Evolutionary conservation across 2,888 invertebrate genomes (phyloP), one percentile per base, ranked within the genome.

Genomic region (Xylophagus ater): DNA sequence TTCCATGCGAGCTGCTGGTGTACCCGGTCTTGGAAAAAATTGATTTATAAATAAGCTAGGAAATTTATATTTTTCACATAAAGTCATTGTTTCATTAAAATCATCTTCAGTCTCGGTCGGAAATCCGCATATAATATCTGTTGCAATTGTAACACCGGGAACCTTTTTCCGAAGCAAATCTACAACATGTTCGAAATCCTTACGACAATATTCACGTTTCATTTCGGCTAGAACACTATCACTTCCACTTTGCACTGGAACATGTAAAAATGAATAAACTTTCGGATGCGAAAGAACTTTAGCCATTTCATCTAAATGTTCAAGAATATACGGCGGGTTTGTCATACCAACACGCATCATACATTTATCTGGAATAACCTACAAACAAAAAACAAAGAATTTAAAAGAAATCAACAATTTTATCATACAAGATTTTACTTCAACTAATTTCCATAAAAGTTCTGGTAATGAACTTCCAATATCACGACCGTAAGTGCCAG

Each of bases 111-210:
- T 92, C 69, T 98, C 98, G 0, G 90, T 92, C 0, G 98, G 98
- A 65, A 97, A 98, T 1, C 97, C 97, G 62, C 96, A 96, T 54
- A 98, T 98, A 31, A 98, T 85, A 59, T 98, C 97, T 0, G 97
- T 98, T 0, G 94, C 96, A 54, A 98, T 87, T 10, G 90, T 94
- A 35, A 96, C 73, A 3, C 83, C 87, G 0, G 85, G 79, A 0
- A 97, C 89, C 47, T 87, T 87, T 41, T 78, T 68, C 48, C 74
- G 73, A 15, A 97, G 69, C 56, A 77, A 90, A 54, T 92, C 74
- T 0, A 92, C 93, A 8, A 97, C 90, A 25, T 71, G 71, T 55
- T 86, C 81, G 60, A 98, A 98, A 55, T 98, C 93, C 0, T 71
- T 73, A n/a, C 81, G 62, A 7, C 78, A 78, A 66, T 98, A 98